These are phyloP conservation scores for Steinernema scapterisci DNA, from an alignment of 2,888 invertebrate genomes.

Conservation along the genomic window DNA sequence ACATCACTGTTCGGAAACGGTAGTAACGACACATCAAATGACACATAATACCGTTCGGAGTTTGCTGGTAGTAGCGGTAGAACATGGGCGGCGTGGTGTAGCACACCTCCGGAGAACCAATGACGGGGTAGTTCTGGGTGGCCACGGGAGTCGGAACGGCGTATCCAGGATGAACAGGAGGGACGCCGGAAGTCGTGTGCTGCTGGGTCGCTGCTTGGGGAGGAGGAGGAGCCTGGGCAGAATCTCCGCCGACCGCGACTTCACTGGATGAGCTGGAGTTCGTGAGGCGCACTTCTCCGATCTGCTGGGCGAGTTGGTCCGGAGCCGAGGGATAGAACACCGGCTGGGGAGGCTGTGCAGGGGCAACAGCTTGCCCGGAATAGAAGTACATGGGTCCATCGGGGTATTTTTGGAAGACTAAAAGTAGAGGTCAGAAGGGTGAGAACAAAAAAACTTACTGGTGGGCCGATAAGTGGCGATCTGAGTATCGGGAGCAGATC, in stretches of 20 bases:
- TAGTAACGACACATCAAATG: not conserved
- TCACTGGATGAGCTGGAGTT: slow-evolving; percentile 20
- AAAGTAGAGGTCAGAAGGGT: not conserved
- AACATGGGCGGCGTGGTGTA: not conserved
- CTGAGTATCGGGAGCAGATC: slow-evolving; percentile 9
- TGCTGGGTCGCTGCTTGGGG: not conserved
- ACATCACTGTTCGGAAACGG: not conserved
- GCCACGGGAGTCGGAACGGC: not conserved
- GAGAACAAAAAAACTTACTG: not conserved
- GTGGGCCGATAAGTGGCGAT: not conserved
- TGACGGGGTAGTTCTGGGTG: not conserved
- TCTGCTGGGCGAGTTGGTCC: slow-evolving; percentile 17
- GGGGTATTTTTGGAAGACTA: slow-evolving; percentile 5
- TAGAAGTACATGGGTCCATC: slow-evolving; percentile 16
- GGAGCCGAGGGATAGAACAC: not conserved
- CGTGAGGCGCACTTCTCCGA: slow-evolving; percentile 8
- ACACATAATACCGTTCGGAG: not conserved
- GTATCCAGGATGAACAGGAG: not conserved
- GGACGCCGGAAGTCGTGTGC: too few species aligned
- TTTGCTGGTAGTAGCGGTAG: slow-evolving; percentile 18
- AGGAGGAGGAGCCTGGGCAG: not conserved
- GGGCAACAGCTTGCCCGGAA: not conserved
- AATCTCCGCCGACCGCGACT: not conserved
- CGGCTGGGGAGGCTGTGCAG: not conserved
- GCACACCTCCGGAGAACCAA: slow-evolving; percentile 22